These are phyloP conservation scores for Papilio gigon DNA, from an alignment of 2,888 invertebrate species.

Conservation along the genomic window DNA sequence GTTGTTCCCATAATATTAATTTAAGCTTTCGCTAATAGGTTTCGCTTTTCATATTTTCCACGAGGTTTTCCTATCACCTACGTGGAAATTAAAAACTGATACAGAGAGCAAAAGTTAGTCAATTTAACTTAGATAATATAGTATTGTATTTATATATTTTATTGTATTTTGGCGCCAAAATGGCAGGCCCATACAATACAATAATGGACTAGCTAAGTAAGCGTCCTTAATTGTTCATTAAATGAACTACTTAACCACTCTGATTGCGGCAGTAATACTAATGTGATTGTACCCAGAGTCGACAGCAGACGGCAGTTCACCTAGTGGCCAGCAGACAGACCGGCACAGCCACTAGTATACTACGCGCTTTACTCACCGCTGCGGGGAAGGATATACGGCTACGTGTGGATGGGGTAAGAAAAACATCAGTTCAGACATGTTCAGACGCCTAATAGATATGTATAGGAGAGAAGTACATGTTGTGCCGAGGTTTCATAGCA, in stretches of 20 bases:
- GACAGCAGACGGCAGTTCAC: constrained; percentile 97
- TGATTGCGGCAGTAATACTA: not conserved
- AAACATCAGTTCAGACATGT: too few species aligned
- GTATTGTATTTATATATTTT: too few species aligned
- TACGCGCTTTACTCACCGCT: constrained; percentile 92
- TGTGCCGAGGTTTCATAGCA: too few species aligned
- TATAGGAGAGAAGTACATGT: too few species aligned
- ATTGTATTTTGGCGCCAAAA: too few species aligned
- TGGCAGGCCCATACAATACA: not conserved
- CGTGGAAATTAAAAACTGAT: too few species aligned
- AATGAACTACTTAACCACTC: not conserved
- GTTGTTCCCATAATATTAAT: not conserved
- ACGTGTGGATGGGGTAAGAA: constrained; percentile 92
- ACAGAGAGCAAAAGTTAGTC: too few species aligned
- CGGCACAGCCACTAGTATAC: constrained; percentile 94
- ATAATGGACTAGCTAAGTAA: not conserved
- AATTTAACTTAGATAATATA: too few species aligned
- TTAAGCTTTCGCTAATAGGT: not conserved
- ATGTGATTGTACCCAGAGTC: constrained; percentile 84
- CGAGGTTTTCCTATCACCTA: too few species aligned
- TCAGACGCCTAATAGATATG: not conserved
- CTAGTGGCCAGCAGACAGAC: constrained; percentile 96
- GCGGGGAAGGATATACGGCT: constrained; percentile 95
- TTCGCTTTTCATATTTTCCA: not conserved
- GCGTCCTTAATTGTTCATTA: not conserved